Conservation (phyloP, 2,888 invertebrate species). For the Macrophya annulata region DNA sequence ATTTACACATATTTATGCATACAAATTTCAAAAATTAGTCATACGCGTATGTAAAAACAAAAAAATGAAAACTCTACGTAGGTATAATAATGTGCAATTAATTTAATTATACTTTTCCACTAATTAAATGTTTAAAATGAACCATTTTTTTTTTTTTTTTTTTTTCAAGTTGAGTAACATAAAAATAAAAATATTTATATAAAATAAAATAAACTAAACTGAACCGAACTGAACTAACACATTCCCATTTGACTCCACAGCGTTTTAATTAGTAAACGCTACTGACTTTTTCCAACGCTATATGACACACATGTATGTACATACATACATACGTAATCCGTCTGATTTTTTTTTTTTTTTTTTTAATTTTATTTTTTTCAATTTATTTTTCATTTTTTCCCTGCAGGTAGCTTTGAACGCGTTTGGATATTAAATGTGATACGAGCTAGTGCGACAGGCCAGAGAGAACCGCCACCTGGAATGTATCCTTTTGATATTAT, state of each 20-base stretch:
- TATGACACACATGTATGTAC: background rate
- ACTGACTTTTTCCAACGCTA: background rate
- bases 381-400: background rate
- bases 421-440: constrained; percentile 44
- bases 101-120: constrained; percentile 12
- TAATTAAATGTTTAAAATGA: constrained; percentile 32
- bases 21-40: background rate
- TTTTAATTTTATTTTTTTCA: background rate
- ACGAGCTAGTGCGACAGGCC: constrained; percentile 3
- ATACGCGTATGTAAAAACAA: background rate
- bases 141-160: no score
- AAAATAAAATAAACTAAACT: background rate
- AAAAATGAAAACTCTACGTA: background rate
- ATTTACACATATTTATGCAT: background rate
- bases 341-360: background rate
- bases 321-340: background rate
- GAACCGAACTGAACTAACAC: background rate
- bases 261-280: constrained; percentile 43
- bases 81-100: constrained; percentile 38
- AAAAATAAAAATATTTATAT: background rate
- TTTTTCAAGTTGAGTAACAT: constrained; percentile 10
- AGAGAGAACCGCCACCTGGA: constrained; percentile 40
- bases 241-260: constrained; percentile 4
- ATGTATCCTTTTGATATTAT: constrained; percentile 45
- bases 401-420: constrained; percentile 23